Base-by-base conservation (phyloP, 2,797 vertebrate genomes). In the Anabacerthia variegaticeps region DNA sequence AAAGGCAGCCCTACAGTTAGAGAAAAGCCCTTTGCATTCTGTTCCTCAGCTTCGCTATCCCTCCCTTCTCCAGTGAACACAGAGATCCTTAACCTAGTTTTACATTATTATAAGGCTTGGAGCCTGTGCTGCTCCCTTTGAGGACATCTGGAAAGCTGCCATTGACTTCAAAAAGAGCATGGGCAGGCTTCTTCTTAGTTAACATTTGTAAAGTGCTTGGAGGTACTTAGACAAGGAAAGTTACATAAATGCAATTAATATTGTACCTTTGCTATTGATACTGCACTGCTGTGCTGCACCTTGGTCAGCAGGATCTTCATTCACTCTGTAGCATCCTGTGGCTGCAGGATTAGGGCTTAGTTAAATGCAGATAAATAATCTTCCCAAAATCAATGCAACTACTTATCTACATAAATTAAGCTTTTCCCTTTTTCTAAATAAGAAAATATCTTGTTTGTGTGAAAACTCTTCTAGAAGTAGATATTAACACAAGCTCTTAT, bases 71-170 rank as follows among this genome's bases (percentile, higher is more conserved):
- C 87, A 69, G 44, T 21, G 88, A 96, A 91, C 88, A 88, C 14
- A 85, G 66, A 89, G 91, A 91, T 96, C 93, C 93, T 96, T 97
- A 97, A 96, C 95, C 95, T 96, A 95, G 95, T 97, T 97, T 89
- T 62, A 83, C 2, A 0, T 80, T 74, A 88, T 94, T 97, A 39
- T 87, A 65, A 95, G 68, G 39, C 96, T 91, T 48, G n/a, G 81
- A 88, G 85, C 68, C 62, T 88, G 85, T 78, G 92, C 84, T 81
- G 89, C 91, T 94, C 79, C 82, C 89, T 93, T 94, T 95, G 89
- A 96, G 87, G 88, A 89, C 85, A 63, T n/a, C 88, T 96, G 95
- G 95, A 95, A 93, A 24, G 73, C 90, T 96, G 96, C 96, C 95
- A 96, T 10, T 87, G 83, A 88, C 95, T 96, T 95, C 79, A 92